Conservation (phyloP, 2,888 invertebrate species). For the Acanthacorydalis orientalis region DNA sequence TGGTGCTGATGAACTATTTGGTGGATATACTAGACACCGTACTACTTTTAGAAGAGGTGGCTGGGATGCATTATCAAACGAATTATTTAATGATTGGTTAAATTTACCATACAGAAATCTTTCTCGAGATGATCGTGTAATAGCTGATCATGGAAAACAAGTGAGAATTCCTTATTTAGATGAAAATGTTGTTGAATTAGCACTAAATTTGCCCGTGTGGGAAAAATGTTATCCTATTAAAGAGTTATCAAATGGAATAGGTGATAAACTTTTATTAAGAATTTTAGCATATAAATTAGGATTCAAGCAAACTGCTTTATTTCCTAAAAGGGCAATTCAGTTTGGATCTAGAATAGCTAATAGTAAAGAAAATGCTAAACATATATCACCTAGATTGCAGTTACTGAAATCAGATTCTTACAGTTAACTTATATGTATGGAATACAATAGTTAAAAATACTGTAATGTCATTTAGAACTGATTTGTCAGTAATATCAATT, state of each 20-base stretch:
- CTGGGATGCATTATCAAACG: constrained; percentile 34
- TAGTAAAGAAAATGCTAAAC: constrained; percentile 72
- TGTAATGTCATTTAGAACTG: neutral
- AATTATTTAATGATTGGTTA: constrained; percentile 54
- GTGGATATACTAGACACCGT: constrained; percentile 83
- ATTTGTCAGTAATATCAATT: too few species aligned
- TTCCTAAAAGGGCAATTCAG: constrained; percentile 89
- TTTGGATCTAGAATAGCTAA: constrained; percentile 94
- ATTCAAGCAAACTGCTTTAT: constrained; percentile 38
- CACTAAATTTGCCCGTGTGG: constrained; percentile 45
- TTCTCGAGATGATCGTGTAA: constrained; percentile 86
- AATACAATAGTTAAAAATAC: neutral
- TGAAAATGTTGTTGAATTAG: constrained; percentile 48
- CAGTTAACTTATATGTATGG: neutral
- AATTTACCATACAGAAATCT: constrained; percentile 81
- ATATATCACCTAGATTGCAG: constrained; percentile 37
- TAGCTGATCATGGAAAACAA: constrained; percentile 75
- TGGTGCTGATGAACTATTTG: constrained; percentile 95
- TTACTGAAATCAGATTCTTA: neutral
- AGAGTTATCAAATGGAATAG: constrained; percentile 53
- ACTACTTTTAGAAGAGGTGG: constrained; percentile 43
- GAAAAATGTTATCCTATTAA: constrained; percentile 43
- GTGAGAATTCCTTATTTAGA: constrained; percentile 68
- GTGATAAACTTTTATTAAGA: constrained; percentile 85
- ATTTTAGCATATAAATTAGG: constrained; percentile 52